Base-by-base conservation (phyloP, 2,888 invertebrate genomes). In the Cataglyphis albicans region DNA sequence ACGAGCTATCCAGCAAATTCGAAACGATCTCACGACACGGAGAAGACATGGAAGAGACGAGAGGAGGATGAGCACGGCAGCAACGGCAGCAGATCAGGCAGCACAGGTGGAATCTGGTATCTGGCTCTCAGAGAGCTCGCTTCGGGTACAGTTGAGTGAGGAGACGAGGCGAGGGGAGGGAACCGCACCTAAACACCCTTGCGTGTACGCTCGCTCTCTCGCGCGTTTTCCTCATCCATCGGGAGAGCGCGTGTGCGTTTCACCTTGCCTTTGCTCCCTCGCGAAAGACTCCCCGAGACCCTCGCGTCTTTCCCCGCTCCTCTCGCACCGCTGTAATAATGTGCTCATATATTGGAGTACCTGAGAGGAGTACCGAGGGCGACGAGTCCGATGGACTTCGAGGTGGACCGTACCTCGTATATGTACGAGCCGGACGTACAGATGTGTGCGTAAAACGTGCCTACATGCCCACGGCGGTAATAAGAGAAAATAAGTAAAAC, bases 41-140 rank as follows among this genome's bases (percentile, higher is more conserved):
- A 81, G 84, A 86, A 84, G 88, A 85, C 87, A 84, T 82, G 81
- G 87, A 87, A 84, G 65, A 76, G 87, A 85, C 89, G 85, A 85
- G 85, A 85, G 82, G 89, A 84, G 84, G 84, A 87, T 87, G 86
- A 89, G 86, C 89, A 87, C 84, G 84, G 90, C 85, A 89, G 89
- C 88, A 84, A 73, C 88, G 84, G 86, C 90, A 86, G 88, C 87
- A 85, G 86, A 90, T 90, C 89, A 84, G 87, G 78, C 92, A 89
- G 93, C 93, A 94, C 94, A 94, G 94, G 94, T 94, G 94, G 93
- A 94, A 93, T 94, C 93, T 93, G 92, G 92, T 93, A 93, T 92
- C 92, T 91, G 91, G 88, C 92, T 91, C 89, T 85, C 83, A 73
- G 86, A 86, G 86, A 70, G 86, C 82, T 70, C 82, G 82, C 80